These are phyloP conservation scores for Acanthococcus lagerstroemiae DNA, from an alignment of 2,888 invertebrate genomes.

Conservation along the genomic window DNA sequence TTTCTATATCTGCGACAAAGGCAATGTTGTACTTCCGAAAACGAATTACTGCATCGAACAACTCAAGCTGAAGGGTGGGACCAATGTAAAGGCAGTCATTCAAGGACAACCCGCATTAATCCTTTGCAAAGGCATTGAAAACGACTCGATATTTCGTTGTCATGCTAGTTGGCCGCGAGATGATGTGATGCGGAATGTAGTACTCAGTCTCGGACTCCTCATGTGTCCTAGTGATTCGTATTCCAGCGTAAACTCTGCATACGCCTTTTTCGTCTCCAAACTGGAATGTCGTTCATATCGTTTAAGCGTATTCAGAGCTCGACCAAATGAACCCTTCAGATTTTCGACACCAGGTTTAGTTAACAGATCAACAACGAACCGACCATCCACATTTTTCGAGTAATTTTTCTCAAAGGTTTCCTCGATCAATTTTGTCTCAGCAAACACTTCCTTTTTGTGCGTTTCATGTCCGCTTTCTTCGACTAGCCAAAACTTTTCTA, in stretches of 20 bases:
- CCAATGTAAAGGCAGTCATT: neutral
- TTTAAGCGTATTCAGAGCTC: neutral
- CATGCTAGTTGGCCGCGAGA: neutral
- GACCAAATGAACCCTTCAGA: neutral
- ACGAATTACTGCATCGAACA: neutral
- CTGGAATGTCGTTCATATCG: neutral
- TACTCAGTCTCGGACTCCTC: neutral
- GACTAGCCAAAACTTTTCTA: neutral
- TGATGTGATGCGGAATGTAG: neutral
- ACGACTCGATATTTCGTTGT: neutral
- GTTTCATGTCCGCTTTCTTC: neutral
- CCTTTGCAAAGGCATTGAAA: neutral
- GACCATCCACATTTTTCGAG: neutral
- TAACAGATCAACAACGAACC: neutral
- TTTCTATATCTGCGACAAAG: neutral
- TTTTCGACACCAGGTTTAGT: neutral
- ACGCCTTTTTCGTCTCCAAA: neutral
- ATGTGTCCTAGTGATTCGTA: neutral
- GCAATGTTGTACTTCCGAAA: neutral
- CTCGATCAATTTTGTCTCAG: neutral
- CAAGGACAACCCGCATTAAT: neutral
- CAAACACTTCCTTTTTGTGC: neutral
- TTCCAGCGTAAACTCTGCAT: neutral
- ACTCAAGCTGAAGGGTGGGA: neutral
- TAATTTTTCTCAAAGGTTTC: neutral